Evolutionary conservation across 1,140 invertebrate species (phyloP).

Genomic region (Nasonia giraulti): DNA sequence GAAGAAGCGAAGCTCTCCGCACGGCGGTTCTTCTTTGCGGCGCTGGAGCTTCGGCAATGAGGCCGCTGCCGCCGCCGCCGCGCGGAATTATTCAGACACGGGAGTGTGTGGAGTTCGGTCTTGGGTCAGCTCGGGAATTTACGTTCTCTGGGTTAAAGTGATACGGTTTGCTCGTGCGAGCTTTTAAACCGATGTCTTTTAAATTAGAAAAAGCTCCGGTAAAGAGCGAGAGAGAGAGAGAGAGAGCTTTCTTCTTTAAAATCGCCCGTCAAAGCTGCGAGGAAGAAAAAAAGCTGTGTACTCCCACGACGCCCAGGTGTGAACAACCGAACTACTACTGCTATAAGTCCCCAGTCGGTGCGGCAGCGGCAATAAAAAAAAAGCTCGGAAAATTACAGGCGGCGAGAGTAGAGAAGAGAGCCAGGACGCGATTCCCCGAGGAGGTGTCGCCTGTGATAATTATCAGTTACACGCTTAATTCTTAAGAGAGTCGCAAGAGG

Average conservation of each 20-base stretch:
- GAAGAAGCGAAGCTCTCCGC: not conserved
- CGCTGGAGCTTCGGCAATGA: not conserved
- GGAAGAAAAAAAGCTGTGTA: not conserved
- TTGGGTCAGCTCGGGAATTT: not conserved
- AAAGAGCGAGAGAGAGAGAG: not conserved
- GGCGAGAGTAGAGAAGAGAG: not conserved
- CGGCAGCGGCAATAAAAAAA: too few species aligned
- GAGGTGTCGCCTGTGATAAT: conserved; percentile 63
- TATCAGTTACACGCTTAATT: conserved; percentile 70
- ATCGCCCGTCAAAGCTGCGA: not conserved
- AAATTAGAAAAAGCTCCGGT: not conserved
- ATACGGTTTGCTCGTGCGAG: conserved; percentile 7
- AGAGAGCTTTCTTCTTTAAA: not conserved
- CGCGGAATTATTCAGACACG: conserved; percentile 3
- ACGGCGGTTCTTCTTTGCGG: not conserved
- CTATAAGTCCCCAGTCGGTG: too few species aligned
- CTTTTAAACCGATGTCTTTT: conserved; percentile 15
- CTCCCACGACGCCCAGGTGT: not conserved
- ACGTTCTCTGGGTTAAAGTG: not conserved
- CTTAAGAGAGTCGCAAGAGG: conserved; percentile 57
- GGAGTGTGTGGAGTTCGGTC: not conserved
- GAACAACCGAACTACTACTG: too few species aligned
- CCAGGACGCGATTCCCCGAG: conserved; percentile 34
- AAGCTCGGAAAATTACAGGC: not conserved
- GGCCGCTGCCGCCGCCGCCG: too few species aligned